Base-by-base conservation (phyloP, 2,797 vertebrate species). In the Sebastes wilsoni region DNA sequence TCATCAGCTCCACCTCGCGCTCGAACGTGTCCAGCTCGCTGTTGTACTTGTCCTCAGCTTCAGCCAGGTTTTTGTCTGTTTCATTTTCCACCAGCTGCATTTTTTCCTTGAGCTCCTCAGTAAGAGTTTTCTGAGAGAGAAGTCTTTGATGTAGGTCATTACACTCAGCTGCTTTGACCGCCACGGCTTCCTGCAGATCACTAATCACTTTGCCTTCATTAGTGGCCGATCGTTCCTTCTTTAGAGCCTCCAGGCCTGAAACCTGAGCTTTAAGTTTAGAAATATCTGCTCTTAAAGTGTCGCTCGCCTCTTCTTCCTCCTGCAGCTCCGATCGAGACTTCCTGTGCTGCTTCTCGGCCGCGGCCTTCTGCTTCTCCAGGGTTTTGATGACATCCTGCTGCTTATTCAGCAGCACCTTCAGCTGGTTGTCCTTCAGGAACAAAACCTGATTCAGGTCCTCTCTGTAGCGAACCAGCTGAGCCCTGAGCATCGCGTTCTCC, bases 401-500 rank as follows among this genome's bases (percentile, higher is more conserved):
- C 89, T 97, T 96, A 88, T 96, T 96, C 9, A 98, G 94, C 18
- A 97, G 90, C 71, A 96, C 95, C 86, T 97, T 98, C 76, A 97
- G 61, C 85, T 98, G 97, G 90, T 97, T 96, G 89, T 98, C 97
- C 82, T 98, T 98, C 32, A 98, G 91, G 14, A 96, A 97, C 4
- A 98, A 88, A 34, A 98, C 97, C 25, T 97, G 96, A 59, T 98
- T 98, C 16, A 98, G 81, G 75, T 98, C 97, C 80, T 98, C 97
- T 82, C 97, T 94, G 84, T 98, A 97, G 4, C 97, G 96, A 25
- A 97, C 92, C 56, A 98, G 95, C 30, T 98, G 97, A 3, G 97
- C 97, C 88, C 94, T 95, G 28, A 97, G 95, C 97, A 97, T 96
- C 1, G 97, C 97, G 1, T 97, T 98, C 92, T 98, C 97, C 3